Conservation (phyloP, 2,888 invertebrate species). For the Formica aserva region DNA sequence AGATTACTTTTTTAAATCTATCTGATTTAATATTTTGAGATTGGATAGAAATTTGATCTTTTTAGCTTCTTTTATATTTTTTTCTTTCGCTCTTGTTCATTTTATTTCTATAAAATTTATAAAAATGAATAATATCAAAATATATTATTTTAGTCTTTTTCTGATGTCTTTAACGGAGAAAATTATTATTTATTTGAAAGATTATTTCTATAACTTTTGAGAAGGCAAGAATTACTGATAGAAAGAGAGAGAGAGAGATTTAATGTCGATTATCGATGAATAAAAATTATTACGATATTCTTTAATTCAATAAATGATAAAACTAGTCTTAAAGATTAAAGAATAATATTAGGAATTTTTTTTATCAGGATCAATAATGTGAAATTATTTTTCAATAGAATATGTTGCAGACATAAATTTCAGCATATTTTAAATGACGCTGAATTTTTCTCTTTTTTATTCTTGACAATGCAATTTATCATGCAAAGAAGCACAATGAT, state of each 20-base stretch:
- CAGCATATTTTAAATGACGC: constrained; percentile 11
- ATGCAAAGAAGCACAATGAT: neutral
- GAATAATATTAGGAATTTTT: neutral
- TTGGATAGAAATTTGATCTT: neutral
- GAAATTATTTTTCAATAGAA: constrained; percentile 21
- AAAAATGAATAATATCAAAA: neutral
- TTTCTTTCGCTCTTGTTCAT: neutral
- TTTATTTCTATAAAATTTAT: neutral
- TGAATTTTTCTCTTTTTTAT: neutral
- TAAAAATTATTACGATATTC: neutral
- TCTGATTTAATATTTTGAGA: neutral
- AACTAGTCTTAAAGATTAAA: neutral
- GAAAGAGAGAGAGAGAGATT: neutral
- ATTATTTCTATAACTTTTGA: neutral
- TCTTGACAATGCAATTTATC: constrained; percentile 38
- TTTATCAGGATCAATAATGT: neutral
- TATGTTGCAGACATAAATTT: neutral
- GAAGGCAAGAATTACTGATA: neutral
- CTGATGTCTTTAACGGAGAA: neutral
- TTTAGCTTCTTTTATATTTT: neutral
- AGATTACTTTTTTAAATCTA: neutral
- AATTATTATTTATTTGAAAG: neutral
- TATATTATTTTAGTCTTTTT: neutral
- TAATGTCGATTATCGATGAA: neutral
- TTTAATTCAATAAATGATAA: neutral